These are phyloP conservation scores for Spatulosminthurus flaviceps DNA, from an alignment of 2,888 invertebrate genomes.

Conservation along the genomic window DNA sequence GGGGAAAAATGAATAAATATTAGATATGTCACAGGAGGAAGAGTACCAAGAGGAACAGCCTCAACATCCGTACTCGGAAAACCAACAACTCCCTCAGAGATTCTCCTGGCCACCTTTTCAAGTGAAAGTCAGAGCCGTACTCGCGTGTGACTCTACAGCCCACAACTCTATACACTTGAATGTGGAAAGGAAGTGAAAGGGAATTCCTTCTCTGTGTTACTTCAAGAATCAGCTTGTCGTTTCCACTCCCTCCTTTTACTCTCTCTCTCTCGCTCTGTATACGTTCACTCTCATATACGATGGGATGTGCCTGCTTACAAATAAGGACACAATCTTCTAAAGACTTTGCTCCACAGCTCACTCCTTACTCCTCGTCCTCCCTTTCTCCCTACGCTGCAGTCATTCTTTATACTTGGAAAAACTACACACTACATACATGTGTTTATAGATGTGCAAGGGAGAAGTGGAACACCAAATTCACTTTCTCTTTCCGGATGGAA, in stretches of 20 bases:
- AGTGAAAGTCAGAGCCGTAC: conserved; percentile 13
- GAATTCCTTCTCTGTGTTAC: not conserved
- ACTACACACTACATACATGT: not conserved
- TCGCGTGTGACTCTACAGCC: not conserved
- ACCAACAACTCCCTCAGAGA: not conserved
- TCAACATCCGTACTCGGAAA: not conserved
- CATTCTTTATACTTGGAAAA: not conserved
- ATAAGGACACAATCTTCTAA: conserved; percentile 2
- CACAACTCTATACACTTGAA: not conserved
- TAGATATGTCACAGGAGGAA: not conserved
- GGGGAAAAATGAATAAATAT: conserved; percentile 4
- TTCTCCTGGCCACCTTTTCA: not conserved
- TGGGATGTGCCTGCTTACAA: not conserved
- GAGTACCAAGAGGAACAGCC: not conserved
- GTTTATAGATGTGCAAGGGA: not conserved
- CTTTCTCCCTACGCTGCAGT: not conserved
- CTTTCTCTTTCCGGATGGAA: conserved; percentile 41
- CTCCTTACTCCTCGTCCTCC: not conserved
- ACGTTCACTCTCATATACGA: not conserved
- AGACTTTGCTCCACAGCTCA: not conserved
- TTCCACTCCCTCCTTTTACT: conserved; percentile 33
- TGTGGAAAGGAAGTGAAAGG: conserved; percentile 3
- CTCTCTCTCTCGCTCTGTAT: not conserved
- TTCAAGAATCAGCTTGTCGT: conserved; percentile 10
- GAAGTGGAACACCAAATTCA: conserved; percentile 40